Percentiles rank a stretch among this genome's conserved stretches.
Conservation (phyloP, 1,140 invertebrate genomes). For the Hydropsyche tenuis region DNA sequence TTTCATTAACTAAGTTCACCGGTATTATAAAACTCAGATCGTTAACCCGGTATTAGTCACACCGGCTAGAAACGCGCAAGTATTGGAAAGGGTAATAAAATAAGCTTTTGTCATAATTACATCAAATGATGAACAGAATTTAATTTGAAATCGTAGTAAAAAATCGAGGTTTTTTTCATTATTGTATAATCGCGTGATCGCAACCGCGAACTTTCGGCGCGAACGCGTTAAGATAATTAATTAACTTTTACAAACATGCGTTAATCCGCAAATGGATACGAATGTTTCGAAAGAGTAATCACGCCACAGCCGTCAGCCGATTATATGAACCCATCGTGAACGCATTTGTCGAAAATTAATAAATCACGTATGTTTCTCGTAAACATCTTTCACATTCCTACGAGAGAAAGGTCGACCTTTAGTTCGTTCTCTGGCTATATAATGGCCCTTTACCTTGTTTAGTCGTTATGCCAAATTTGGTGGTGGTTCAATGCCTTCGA, state of each 20-base stretch:
- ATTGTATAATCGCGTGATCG: slow-evolving; percentile 21
- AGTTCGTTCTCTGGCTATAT: not conserved
- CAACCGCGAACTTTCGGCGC: slow-evolving; percentile 5
- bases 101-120: no score
- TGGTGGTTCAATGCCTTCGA: slow-evolving; percentile 7
- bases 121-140: no score
- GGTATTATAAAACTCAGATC: no score
- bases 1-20: no score
- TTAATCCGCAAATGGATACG: slow-evolving; percentile 2
- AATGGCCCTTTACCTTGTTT: slow-evolving; percentile 1
- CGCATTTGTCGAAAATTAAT: not conserved
- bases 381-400: slow-evolving; percentile 23
- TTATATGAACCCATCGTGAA: not conserved
- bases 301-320: not conserved
- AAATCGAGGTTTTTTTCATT: not conserved
- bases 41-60: no score
- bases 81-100: no score
- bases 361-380: slow-evolving; percentile 3
- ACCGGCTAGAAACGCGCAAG: no score
- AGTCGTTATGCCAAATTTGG: slow-evolving; percentile 24
- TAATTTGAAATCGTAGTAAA: no score
- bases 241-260: not conserved
- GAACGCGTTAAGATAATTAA: slow-evolving; percentile 19
- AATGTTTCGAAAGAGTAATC: not conserved
- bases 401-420: slow-evolving; percentile 29